Evolutionary conservation across 2,888 invertebrate genomes (phyloP).

Genomic region (Lepidochrysops patricia): DNA sequence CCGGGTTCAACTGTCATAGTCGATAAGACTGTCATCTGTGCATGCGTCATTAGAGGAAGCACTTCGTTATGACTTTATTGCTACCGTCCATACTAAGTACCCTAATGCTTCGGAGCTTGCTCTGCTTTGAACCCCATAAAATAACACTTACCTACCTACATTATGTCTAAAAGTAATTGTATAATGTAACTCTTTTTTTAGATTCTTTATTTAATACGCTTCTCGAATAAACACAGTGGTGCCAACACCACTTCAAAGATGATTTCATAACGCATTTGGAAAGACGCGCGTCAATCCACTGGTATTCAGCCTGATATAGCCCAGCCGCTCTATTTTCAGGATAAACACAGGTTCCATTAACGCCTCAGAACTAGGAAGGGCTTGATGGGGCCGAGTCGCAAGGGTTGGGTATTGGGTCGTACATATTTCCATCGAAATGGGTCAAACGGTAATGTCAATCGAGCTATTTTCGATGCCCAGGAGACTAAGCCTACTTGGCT

Average conservation of each 20-base stretch:
- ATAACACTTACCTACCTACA: too few species aligned
- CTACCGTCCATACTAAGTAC: neutral
- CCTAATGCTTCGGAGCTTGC: too few species aligned
- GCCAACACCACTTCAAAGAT: neutral
- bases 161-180: too few species aligned
- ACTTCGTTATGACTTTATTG: neutral
- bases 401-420: neutral
- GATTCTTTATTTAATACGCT: too few species aligned
- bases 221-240: too few species aligned
- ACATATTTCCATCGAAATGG: neutral
- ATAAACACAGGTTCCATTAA: slow-evolving; percentile 7
- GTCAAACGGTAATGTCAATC: neutral
- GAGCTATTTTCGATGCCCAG: neutral
- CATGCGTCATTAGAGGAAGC: neutral
- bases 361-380: neutral
- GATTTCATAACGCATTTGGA: neutral
- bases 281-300: neutral
- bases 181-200: too few species aligned
- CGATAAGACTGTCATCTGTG: neutral
- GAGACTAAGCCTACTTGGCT: neutral
- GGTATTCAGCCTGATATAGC: neutral
- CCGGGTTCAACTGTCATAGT: neutral
- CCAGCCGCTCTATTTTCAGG: neutral
- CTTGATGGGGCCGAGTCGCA: neutral
- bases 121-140: too few species aligned